Conservation (phyloP, 2,797 vertebrate genomes). For the Linurgus olivaceus region DNA sequence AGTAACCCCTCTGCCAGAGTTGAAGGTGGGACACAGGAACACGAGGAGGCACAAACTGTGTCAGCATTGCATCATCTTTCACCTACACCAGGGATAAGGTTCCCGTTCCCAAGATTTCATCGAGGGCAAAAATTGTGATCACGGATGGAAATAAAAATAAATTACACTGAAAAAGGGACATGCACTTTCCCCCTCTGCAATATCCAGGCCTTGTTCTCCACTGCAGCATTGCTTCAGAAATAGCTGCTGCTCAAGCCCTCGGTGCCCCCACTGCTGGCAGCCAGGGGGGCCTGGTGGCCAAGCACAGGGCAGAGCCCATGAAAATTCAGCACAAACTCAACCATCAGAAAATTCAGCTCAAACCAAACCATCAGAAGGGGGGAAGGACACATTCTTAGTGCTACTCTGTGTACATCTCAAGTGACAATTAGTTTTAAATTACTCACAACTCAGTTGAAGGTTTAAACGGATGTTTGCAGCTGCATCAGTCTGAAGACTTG, state of each 20-base stretch:
- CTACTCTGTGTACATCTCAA: background rate
- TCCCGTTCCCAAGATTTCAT: constrained; percentile 61
- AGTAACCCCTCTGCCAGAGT: constrained; percentile 36
- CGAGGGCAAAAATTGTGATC: constrained; percentile 68
- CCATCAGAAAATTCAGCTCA: background rate
- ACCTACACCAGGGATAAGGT: constrained; percentile 53
- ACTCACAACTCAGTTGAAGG: constrained; percentile 30
- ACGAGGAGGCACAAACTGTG: background rate
- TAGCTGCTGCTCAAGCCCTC: background rate
- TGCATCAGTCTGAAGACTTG: background rate
- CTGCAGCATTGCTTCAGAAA: background rate
- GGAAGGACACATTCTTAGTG: background rate
- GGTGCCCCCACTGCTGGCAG: fast-evolving
- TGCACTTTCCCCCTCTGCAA: constrained; percentile 44
- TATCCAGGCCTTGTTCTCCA: background rate
- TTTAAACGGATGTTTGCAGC: constrained; percentile 3
- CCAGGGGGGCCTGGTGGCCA: background rate
- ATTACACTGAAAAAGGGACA: constrained; percentile 52
- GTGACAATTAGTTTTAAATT: constrained; percentile 64
- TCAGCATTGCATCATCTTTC: constrained; percentile 66
- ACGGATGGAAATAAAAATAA: constrained; percentile 68
- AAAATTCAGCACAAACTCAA: background rate
- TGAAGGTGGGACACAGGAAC: constrained; percentile 62
- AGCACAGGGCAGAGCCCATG: background rate
- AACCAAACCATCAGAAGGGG: background rate